These are phyloP conservation scores for Pseudococcus jackbeardsleyi DNA, from an alignment of 2,888 invertebrate genomes.

Conservation along the genomic window DNA sequence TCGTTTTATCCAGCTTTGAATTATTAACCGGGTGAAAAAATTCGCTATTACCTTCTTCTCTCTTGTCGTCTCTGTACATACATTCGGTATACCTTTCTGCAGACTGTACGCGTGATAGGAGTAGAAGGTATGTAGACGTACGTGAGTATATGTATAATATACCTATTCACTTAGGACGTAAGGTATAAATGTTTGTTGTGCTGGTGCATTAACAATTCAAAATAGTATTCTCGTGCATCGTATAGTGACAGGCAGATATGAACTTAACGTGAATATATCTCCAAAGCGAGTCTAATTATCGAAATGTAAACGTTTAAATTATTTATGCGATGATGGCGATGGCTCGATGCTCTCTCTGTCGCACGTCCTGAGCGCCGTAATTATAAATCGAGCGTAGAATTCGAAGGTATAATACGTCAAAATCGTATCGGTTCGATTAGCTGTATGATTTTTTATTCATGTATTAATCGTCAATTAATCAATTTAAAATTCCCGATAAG, in stretches of 20 bases:
- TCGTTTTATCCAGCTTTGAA: constrained; percentile 32
- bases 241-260: not conserved
- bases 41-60: not conserved
- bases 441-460: not conserved
- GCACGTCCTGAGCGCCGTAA: not conserved
- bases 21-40: constrained; percentile 35
- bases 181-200: not conserved
- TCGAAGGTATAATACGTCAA: not conserved
- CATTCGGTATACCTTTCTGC: not conserved
- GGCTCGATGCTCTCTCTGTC: not conserved
- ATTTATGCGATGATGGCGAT: not conserved
- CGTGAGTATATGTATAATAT: not conserved
- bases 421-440: not conserved
- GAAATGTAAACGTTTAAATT: constrained; percentile 40
- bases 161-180: not conserved
- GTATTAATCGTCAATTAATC: not conserved
- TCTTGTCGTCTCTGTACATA: not conserved
- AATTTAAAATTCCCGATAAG: too few relatives aligned
- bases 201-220: not conserved
- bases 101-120: not conserved
- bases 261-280: not conserved
- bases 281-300: constrained; percentile 10
- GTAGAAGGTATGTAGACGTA: not conserved
- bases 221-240: not conserved
- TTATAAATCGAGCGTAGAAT: not conserved